Evolutionary conservation across 2,113 vertebrate genomes (phyloP).

Genomic region (Cettia cetti): DNA sequence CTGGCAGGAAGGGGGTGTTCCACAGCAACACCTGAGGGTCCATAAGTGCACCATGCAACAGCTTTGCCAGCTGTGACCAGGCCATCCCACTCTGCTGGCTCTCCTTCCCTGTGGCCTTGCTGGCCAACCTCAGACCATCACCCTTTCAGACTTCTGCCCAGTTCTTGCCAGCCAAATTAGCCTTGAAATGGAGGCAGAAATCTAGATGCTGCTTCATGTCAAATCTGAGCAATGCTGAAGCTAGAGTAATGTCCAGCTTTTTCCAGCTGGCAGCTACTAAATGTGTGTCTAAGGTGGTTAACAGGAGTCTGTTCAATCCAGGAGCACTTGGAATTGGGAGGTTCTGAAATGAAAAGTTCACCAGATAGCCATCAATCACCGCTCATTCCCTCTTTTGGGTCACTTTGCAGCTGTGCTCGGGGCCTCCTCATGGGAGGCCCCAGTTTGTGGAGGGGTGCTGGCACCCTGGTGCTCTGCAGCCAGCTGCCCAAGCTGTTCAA

Average conservation of each 20-base stretch:
- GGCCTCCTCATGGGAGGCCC: not conserved
- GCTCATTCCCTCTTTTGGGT: not conserved
- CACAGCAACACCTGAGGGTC: not conserved
- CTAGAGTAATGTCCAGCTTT: not conserved
- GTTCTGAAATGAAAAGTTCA: not conserved
- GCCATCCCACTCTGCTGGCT: not conserved
- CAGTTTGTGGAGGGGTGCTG: not conserved
- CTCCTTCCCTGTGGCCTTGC: not conserved
- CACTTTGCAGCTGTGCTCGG: not conserved
- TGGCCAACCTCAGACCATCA: not conserved
- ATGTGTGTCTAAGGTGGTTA: not conserved
- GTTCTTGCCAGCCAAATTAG: not conserved
- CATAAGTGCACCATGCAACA: not conserved
- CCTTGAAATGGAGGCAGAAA: not conserved
- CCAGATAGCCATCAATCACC: not conserved
- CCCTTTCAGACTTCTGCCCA: not conserved
- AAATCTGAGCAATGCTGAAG: not conserved
- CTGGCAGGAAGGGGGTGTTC: not conserved
- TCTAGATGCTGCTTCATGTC: not conserved
- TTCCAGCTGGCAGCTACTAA: not conserved
- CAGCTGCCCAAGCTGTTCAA: not conserved
- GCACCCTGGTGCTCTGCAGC: not conserved
- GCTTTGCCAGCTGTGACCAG: not conserved
- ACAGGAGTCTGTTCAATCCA: not conserved
- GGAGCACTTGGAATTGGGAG: not conserved